Evolutionary conservation across 2,888 invertebrate species (phyloP), one percentile per base, ranked within the genome.

Genomic region (Cosmopolites sordidus): DNA sequence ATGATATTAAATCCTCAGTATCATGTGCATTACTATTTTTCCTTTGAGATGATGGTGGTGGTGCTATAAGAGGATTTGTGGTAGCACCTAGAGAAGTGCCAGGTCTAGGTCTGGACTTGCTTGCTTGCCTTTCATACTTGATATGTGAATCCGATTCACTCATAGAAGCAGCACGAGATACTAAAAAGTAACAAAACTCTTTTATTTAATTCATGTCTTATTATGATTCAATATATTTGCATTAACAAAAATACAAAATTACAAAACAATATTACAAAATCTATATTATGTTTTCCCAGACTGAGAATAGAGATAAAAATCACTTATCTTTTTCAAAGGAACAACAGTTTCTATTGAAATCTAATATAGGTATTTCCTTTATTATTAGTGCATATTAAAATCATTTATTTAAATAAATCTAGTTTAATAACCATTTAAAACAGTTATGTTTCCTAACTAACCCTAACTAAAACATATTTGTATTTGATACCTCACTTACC

Each of bases 1-100:
- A 87, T 11, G 85, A 86, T 63, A 87, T 87, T 58, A 87, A 74
- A 74, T 87, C 87, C 54, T 79, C 82, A 17, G 75, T 73, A 46
- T 67, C 66, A 2, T 61, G 60, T 42, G 75, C 69, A 48, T 76
- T 75, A 45, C 77, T 75, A 57, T 68, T 73, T 56, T 69, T 72
- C 45, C 71, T 66, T 45, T 71, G 72, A 1, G 71, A 65, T 4
- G 65, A 55, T 30, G 72, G 73, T 37, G 78, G 79, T 22, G 74
- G 78, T 56, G 75, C 82, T 53, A 79, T 73, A 49, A 73, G 63
- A 52, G 74, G 70, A 65, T 70, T 75, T 17, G 70, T 62, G 51
- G 74, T 72, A 64, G 73, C 74, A 41, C 74, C 72, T 59, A 73
- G 72, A 56, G 77, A 76, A 4, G 76, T 75, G 11, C 80, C 82